Base-by-base conservation (phyloP, 2,888 invertebrate species). In the Pyrrhopygopsis socrates region DNA sequence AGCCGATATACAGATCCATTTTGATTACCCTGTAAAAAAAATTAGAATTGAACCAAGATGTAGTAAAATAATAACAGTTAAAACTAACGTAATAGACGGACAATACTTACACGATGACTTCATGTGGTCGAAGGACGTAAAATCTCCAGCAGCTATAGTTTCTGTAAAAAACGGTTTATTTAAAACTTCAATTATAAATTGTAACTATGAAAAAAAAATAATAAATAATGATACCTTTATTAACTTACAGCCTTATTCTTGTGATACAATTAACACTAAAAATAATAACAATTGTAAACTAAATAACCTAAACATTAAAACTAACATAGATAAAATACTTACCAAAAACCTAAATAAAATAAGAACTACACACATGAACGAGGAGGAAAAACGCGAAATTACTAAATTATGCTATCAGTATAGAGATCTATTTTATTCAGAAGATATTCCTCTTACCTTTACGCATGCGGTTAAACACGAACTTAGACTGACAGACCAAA, bases 401-500 rank as follows among this genome's bases (percentile, higher is more conserved):
- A 73, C 29, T 22, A 73, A 54, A 24, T 15, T 73, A n/a, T 73
- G 73, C 24, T 73, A 73, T 4, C 29, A 73, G 13, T 73, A 73
- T 73, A 73, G 50, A 54, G 76, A 76, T 8, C 30, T 76, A 50
- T 76, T 76, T 18, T 76, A 65, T 30, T 76, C 27, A 6, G 76
- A 76, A 65, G 45, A 65, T 27, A 65, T 76, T 22, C 76, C 63
- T 29, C 63, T 76, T n/a, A 76, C 45, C 5, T 76, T 76, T 45
- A 76, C 76, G 41, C 76, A 75, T 20, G 27, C 24, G 34, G 63
- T 75, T 63, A 75, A 75, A n/a, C 75, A 75, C 18, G 27, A 75
- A 75, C 75, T 75, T 27, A 13, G 76, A 18, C 20, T 76, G 34
- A 65, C 76, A 67, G 77, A 83, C 65, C 78, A 89, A 24, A 87